A percentile compares a stretch with the other conserved stretches of the same genome.
phyloP scores from a whole-genome alignment of 2,888 invertebrate genomes.

The Margaritifera margaritifera region DNA sequence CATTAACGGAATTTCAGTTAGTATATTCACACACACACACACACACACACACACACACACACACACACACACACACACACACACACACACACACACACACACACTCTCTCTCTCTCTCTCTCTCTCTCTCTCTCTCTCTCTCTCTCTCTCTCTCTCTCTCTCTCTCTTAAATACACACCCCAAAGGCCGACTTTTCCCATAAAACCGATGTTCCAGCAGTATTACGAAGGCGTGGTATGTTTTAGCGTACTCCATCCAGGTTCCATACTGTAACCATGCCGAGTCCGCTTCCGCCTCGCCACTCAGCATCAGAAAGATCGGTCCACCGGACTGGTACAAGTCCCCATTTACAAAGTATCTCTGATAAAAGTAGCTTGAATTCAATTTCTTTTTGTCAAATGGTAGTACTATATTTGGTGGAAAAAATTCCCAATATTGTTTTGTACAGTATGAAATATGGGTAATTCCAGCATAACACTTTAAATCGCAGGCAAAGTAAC shows the following conservation, averaged over 20 bases:
- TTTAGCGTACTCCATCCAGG: constrained; percentile 75
- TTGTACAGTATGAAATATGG: no score
- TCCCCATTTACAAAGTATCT: constrained; percentile 84
- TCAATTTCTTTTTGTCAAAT: no score
- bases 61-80: no score
- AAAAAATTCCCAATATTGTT: no score
- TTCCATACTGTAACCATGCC: constrained; percentile 89
- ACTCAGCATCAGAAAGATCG: constrained; percentile 92
- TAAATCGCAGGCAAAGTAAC: constrained; percentile 28
- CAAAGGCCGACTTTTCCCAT: constrained; percentile 92
- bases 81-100: no score
- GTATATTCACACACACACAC: no score
- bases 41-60: no score
- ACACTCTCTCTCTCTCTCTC: constrained; percentile 38
- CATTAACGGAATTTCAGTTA: no score
- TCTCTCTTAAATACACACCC: constrained; percentile 74
- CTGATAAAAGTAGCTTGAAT: constrained; percentile 72
- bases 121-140: background rate
- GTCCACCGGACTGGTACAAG: constrained; percentile 82
- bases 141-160: constrained; percentile 3
- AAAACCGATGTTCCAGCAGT: constrained; percentile 91
- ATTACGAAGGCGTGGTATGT: constrained; percentile 85
- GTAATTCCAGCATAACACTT: no score
- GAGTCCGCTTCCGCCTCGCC: constrained; percentile 89
- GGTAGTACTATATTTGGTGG: no score